Conservation (phyloP, 2,888 invertebrate genomes). For the Suillia variegata region DNA sequence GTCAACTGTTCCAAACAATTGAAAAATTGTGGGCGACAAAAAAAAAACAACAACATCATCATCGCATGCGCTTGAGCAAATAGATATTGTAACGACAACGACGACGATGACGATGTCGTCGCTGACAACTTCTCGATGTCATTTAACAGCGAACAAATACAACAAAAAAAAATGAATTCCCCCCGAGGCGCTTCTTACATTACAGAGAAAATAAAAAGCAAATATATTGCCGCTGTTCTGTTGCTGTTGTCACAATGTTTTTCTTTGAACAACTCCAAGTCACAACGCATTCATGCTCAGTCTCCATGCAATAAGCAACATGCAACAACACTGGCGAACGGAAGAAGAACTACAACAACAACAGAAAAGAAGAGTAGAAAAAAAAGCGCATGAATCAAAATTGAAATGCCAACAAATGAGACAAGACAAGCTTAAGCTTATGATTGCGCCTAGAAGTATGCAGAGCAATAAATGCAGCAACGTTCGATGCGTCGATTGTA, state of each 20-base stretch:
- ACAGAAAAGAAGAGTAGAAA: background rate
- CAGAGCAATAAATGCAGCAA: conserved; percentile 14
- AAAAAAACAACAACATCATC: no score
- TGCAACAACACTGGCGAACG: no score
- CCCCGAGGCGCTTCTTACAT: conserved; percentile 41
- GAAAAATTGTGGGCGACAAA: conserved; percentile 9
- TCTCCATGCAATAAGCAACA: background rate
- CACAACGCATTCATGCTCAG: background rate
- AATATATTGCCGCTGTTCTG: background rate
- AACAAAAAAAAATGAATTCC: conserved; percentile 40
- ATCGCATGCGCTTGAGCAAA: conserved; percentile 20
- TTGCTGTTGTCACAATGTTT: background rate
- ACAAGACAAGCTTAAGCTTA: conserved; percentile 19
- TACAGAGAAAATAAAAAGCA: background rate
- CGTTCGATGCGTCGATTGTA: background rate
- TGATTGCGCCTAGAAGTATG: conserved; percentile 34
- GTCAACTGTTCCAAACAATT: conserved; percentile 24
- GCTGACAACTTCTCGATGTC: conserved; percentile 37
- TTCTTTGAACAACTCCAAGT: background rate
- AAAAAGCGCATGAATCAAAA: background rate
- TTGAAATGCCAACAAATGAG: conserved; percentile 2
- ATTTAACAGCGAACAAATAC: conserved; percentile 35
- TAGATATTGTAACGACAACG: conserved; percentile 13
- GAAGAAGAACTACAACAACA: no score
- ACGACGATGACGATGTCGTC: conserved; percentile 2